A percentile compares a stretch with the other conserved stretches of the same genome.
phyloP scores from a whole-genome alignment of 2,113 vertebrate genomes.

The Mystacornis crossleyi region DNA sequence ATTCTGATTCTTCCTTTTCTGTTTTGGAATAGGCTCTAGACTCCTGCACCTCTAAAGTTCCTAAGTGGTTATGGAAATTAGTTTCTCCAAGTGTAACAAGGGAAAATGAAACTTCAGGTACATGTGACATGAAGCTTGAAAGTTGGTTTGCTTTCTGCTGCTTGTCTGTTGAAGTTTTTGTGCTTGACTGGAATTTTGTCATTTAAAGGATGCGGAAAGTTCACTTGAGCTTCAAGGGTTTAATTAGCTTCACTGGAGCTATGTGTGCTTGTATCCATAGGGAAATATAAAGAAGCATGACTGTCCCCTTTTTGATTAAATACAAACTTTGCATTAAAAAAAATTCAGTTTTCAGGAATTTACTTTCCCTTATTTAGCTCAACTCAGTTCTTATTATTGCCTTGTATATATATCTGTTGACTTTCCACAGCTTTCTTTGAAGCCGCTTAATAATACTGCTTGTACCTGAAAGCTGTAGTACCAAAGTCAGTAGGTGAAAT shows the following conservation, averaged over 20 bases:
- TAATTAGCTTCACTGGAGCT: neutral
- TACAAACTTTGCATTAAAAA: neutral
- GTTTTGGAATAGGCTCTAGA: neutral
- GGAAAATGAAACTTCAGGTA: neutral
- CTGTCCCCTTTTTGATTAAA: neutral
- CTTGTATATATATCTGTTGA: accelerated
- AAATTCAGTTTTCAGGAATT: neutral
- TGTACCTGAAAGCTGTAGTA: neutral
- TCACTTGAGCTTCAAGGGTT: neutral
- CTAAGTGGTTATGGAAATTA: neutral
- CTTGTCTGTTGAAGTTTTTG: neutral
- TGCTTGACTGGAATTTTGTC: neutral
- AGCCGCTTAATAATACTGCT: neutral
- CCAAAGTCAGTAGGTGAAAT: neutral
- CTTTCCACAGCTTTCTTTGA: neutral
- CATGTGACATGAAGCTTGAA: neutral
- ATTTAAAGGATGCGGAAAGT: neutral
- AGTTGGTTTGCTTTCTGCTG: neutral
- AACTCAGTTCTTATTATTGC: neutral
- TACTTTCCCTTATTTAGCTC: neutral
- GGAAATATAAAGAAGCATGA: neutral
- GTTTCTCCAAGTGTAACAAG: neutral
- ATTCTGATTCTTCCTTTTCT: neutral
- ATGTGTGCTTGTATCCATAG: neutral
- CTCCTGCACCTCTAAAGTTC: neutral